phyloP scores from a whole-genome alignment of 1,140 invertebrate species.

The Geopemphigus sp. region DNA sequence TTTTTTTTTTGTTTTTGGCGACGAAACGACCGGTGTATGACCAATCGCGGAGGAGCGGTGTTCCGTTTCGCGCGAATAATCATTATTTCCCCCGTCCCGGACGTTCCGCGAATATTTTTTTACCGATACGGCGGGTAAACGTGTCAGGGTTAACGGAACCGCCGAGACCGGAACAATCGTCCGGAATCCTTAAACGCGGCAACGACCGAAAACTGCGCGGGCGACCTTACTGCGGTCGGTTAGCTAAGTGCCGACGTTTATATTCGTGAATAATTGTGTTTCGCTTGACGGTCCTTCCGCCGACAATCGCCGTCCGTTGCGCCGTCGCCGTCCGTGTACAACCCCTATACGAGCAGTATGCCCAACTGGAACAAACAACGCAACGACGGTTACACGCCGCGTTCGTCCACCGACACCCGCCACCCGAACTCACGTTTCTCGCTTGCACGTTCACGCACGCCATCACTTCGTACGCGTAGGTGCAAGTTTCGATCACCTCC shows the following conservation, averaged over 20 bases:
- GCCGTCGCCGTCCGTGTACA: no score
- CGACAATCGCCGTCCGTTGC: no score
- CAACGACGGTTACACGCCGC: not conserved
- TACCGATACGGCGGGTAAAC: not conserved
- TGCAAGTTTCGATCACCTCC: conserved; percentile 16
- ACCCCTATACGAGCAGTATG: not conserved
- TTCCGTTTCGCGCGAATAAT: not conserved
- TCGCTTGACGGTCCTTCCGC: no score
- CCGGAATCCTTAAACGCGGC: not conserved
- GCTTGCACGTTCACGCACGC: conserved; percentile 35
- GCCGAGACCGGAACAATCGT: conserved; percentile 20
- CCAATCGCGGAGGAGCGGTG: not conserved
- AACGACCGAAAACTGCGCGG: no score
- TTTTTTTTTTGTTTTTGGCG: no score
- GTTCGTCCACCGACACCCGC: no score
- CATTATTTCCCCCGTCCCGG: no score
- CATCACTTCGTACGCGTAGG: conserved; percentile 35
- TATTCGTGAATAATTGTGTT: no score
- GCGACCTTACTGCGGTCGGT: no score
- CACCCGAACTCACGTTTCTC: conserved; percentile 30
- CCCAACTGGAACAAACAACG: not conserved
- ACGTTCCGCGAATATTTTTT: not conserved
- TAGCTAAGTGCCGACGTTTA: no score
- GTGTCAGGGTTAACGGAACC: conserved; percentile 12
- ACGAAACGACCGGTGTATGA: not conserved